Conservation (phyloP, 2,113 vertebrate genomes). For the Malurus melanocephalus region DNA sequence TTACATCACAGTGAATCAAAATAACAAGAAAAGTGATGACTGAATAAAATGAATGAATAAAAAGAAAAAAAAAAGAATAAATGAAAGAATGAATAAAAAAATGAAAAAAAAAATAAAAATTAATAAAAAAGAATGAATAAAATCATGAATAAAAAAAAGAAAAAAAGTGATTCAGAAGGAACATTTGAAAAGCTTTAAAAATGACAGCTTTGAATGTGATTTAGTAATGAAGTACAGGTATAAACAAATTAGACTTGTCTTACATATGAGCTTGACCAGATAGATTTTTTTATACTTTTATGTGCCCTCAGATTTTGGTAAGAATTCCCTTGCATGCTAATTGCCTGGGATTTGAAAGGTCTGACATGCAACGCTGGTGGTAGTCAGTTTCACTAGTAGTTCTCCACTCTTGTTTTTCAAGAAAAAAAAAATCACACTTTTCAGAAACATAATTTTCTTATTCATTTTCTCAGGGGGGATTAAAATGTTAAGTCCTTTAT, state of each 20-base stretch:
- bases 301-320: not conserved
- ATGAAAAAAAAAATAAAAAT: not conserved
- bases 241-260: not conserved
- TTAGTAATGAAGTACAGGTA: not conserved
- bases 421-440: not conserved
- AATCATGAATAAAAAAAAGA: not conserved
- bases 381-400: not conserved
- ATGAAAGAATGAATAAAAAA: not conserved
- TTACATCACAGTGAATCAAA: not conserved
- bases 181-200: not conserved
- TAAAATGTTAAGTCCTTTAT: slow-evolving; percentile 42
- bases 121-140: not conserved
- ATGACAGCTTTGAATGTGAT: not conserved
- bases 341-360: not conserved
- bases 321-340: slow-evolving; percentile 1
- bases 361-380: not conserved
- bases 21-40: not conserved
- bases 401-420: not conserved
- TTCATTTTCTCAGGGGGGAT: slow-evolving; percentile 25
- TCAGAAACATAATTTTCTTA: slow-evolving; percentile 25
- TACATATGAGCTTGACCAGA: not conserved
- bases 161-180: not conserved
- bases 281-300: not conserved
- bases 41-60: too few relatives aligned
- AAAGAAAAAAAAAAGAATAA: not conserved